Percentiles rank a stretch among this genome's conserved stretches.
phyloP scores from a whole-genome alignment of 2,113 vertebrate genomes.

The Peucedramus taeniatus region DNA sequence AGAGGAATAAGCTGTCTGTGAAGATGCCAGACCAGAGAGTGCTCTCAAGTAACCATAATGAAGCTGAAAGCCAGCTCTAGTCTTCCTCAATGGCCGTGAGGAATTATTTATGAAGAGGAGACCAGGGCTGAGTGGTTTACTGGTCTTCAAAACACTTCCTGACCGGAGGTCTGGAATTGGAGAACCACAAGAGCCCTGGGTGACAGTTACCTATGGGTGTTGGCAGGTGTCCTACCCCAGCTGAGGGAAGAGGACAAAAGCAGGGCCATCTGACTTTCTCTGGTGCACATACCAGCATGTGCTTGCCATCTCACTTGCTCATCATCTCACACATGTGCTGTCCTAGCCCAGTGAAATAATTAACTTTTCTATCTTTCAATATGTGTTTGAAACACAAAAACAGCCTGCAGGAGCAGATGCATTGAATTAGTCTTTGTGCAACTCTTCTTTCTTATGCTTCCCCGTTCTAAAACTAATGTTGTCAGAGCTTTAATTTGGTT shows the following conservation, averaged over 20 bases:
- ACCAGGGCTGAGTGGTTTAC: constrained; percentile 39
- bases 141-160: constrained; percentile 59
- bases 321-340: background rate
- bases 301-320: background rate
- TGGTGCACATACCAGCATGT: background rate
- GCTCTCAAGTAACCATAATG: constrained; percentile 59
- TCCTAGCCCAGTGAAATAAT: background rate
- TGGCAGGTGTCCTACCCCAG: background rate
- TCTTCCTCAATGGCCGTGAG: constrained; percentile 34
- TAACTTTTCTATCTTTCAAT: background rate
- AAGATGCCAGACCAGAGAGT: constrained; percentile 30
- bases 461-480: constrained; percentile 19
- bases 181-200: constrained; percentile 9
- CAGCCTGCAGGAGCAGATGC: constrained; percentile 25
- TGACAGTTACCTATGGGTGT: background rate
- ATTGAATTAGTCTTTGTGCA: background rate
- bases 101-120: constrained; percentile 73
- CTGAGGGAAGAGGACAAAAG: background rate
- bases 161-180: constrained; percentile 25
- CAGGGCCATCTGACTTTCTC: background rate
- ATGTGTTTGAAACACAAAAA: constrained; percentile 22
- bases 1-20: constrained; percentile 42
- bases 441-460: constrained; percentile 10
- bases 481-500: constrained; percentile 57
- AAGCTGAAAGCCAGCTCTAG: constrained; percentile 52